These are phyloP conservation scores for Beris morrisii DNA, from an alignment of 2,888 invertebrate genomes.

Conservation along the genomic window DNA sequence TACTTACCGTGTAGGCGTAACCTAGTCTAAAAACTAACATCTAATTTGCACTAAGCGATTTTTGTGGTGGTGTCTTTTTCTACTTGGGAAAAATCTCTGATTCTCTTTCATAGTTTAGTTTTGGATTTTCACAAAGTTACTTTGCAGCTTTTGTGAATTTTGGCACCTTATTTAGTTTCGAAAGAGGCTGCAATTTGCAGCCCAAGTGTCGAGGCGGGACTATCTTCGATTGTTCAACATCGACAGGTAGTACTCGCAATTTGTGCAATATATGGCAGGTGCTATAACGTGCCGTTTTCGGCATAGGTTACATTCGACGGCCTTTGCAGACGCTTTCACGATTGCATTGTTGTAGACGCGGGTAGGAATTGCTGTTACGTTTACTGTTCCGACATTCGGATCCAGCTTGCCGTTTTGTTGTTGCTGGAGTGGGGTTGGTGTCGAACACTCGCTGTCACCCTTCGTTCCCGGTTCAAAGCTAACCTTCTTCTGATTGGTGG, in stretches of 20 bases:
- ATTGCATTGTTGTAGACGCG: constrained; percentile 57
- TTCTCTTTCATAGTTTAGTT: too few species aligned
- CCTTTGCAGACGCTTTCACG: constrained; percentile 59
- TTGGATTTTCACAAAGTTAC: too few species aligned
- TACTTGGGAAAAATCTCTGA: too few species aligned
- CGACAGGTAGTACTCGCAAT: constrained; percentile 92
- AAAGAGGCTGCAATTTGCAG: neutral
- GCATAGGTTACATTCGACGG: constrained; percentile 81
- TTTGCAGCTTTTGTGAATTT: constrained; percentile 3
- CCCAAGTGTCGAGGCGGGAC: neutral
- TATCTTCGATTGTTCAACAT: constrained; percentile 55
- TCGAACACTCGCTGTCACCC: constrained; percentile 59
- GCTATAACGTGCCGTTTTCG: constrained; percentile 79
- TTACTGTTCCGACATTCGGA: constrained; percentile 38
- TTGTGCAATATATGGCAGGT: constrained; percentile 81
- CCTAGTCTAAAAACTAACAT: constrained; percentile 21
- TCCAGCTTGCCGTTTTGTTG: constrained; percentile 35
- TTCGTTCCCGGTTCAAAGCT: constrained; percentile 76
- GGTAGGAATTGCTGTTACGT: constrained; percentile 55
- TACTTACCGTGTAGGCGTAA: constrained; percentile 22
- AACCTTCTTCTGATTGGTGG: constrained; percentile 67
- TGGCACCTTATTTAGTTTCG: constrained; percentile 24
- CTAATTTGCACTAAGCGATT: constrained; percentile 29
- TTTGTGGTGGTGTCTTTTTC: constrained; percentile 19
- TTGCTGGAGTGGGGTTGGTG: constrained; percentile 35